These are phyloP conservation scores for Pantherophis vulpinus DNA, from an alignment of 2,797 vertebrate species.

Conservation along the genomic window DNA sequence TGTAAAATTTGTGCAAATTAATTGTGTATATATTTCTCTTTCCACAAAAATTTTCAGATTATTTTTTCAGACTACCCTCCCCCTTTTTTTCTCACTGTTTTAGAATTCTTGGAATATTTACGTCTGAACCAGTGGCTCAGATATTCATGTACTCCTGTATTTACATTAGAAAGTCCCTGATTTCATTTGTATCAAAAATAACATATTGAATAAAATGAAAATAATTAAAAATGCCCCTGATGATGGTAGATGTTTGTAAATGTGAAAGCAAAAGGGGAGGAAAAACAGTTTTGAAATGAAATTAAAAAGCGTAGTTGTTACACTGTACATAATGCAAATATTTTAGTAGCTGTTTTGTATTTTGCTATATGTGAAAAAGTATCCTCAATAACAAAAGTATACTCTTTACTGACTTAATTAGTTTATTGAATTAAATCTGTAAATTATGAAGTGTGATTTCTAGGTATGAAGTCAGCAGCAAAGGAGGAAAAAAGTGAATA, in stretches of 20 bases:
- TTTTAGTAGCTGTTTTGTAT: neutral
- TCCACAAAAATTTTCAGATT: neutral
- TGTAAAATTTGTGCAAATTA: neutral
- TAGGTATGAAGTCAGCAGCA: neutral
- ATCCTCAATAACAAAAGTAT: neutral
- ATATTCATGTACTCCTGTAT: neutral
- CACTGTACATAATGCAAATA: neutral
- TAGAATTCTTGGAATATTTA: neutral
- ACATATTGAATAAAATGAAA: neutral
- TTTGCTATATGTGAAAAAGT: neutral
- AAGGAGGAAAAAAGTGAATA: neutral
- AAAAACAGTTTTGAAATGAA: neutral
- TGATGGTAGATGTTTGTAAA: neutral
- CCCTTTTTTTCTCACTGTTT: neutral
- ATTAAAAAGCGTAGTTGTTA: neutral
- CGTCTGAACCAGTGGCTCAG: neutral
- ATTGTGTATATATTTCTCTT: neutral
- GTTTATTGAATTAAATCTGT: constrained; percentile 9
- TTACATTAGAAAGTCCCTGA: neutral
- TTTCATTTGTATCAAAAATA: neutral
- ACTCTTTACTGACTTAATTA: neutral
- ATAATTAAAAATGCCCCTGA: neutral
- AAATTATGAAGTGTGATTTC: neutral
- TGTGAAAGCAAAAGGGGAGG: neutral
- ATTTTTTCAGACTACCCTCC: neutral